Base-by-base conservation (phyloP, 1,140 invertebrate species). In the Zaprionus gabonicus region DNA sequence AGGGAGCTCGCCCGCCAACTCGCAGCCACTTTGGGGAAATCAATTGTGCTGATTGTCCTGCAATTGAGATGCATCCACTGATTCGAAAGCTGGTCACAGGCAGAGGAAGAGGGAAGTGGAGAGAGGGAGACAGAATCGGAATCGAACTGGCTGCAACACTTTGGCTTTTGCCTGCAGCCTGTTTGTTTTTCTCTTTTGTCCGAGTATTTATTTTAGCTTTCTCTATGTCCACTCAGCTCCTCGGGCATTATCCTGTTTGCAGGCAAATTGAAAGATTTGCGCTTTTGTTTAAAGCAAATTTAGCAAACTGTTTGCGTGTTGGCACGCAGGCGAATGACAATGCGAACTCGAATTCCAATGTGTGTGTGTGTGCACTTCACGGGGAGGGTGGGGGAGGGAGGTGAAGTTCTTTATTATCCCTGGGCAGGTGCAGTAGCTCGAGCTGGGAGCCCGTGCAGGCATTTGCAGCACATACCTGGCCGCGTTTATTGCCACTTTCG, bases 21-120 rank as follows among this genome's bases (percentile, higher is more conserved):
- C 51, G 55, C 79, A 73, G 81, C 79, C 85, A 90, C 85, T 90
- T 90, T 90, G 85, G 85, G 84, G 85, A 90, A 90, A 90, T 90
- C 85, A 90, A 90, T 90, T 90, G 85, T 90, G 81, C 86, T 90
- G 85, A 90, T 90, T 90, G 85, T 90, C 85, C 85, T 90, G 85
- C 85, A 90, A 90, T 90, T 90, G 85, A 90, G 85, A 86, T 90
- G 82, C 73, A 60, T 46, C 15, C n/a, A 17, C 41, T 17, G 41
- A n/a, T 5, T 17, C 9, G n/a, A 7, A 44, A 41, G 15, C 13
- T 64, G 44, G 25, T 13, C 5, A 53, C 17, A 1, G 12, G 9
- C 13, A 1, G 12, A 9, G 34, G 1, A 20, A 23, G 1, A 31
- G 28, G 25, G 3, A 12, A 7, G 34, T 1, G 17, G 46, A 3